phyloP scores from a whole-genome alignment of 2,113 vertebrate species.

The Polypterus bichir region DNA sequence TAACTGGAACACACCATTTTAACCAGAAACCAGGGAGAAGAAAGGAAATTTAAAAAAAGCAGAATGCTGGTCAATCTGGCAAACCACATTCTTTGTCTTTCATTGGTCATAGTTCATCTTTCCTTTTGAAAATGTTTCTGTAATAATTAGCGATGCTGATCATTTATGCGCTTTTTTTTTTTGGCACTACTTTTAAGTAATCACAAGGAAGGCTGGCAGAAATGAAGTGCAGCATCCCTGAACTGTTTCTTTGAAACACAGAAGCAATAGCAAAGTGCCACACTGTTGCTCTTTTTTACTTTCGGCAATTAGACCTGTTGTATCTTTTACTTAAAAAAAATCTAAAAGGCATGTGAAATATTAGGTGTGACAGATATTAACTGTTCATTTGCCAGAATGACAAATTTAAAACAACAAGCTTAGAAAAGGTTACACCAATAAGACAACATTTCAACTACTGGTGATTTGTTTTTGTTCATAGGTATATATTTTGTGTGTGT shows the following conservation, averaged over 20 bases:
- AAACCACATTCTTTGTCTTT: neutral
- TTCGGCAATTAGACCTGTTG: neutral
- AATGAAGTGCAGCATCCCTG: neutral
- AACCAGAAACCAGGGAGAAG: constrained; percentile 53
- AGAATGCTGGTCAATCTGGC: constrained; percentile 48
- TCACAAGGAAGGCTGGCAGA: neutral
- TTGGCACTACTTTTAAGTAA: neutral
- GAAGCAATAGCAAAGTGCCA: neutral
- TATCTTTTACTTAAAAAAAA: neutral
- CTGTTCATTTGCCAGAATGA: too few species aligned
- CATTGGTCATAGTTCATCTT: neutral
- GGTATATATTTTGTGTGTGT: too few species aligned
- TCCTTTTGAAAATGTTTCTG: neutral
- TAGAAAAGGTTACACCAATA: too few species aligned
- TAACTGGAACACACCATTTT: constrained; percentile 67
- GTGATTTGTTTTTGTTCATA: too few species aligned
- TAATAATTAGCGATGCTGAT: constrained; percentile 2
- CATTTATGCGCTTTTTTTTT: neutral
- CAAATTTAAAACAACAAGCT: too few species aligned
- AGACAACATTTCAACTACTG: too few species aligned
- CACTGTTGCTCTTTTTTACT: neutral
- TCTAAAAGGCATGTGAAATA: too few species aligned
- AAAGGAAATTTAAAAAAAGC: constrained; percentile 60
- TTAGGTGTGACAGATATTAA: too few species aligned
- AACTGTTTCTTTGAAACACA: neutral